Base-by-base conservation (phyloP, 2,888 invertebrate species). In the Pedicia rivosa region DNA sequence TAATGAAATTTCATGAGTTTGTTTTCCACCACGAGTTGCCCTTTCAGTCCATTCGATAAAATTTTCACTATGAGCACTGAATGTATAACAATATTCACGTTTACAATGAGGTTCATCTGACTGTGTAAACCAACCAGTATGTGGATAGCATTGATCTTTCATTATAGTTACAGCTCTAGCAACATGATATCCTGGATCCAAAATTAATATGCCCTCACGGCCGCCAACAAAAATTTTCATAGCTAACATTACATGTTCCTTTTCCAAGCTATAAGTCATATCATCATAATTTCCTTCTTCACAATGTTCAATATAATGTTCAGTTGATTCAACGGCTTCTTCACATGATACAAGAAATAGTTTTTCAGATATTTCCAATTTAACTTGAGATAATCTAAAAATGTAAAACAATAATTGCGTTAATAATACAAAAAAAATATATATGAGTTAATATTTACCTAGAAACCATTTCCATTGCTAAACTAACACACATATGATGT, bases 181-280 rank as follows among this genome's bases (percentile, higher is more conserved):
- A 42, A 90, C 79, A 59, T 91, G 90, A 62, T 91, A 91, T 13
- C 90, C 90, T 1, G 90, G 87, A 66, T 91, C 91, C 27, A 88
- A 72, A 15, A 91, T 70, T 63, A 90, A 62, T 35, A 82, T 66
- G 20, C 88, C 90, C 2, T 65, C 60, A 26, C 90, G 70, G 20
- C 77, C 81, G 34, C 71, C 75, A 39, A 88, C 72, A 46, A 68
- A 62, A 41, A 87, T 68, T 48, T 73, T 75, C 53, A 87, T 67
- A 42, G 79, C 79, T 40, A 81, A 77, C 62, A 88, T 69, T 29
- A 86, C 83, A 59, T 90, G 90, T 57, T 90, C 90, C 60, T 88
- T 90, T 59, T 87, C 87, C 26, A 73, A 68, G 40, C 52, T 56
- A 5, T 61, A 56, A 40, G 57, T 50, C 1, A 55, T 54, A 12